Conservation (phyloP, 1,140 invertebrate genomes). For the Trialeurodes vaporariorum region DNA sequence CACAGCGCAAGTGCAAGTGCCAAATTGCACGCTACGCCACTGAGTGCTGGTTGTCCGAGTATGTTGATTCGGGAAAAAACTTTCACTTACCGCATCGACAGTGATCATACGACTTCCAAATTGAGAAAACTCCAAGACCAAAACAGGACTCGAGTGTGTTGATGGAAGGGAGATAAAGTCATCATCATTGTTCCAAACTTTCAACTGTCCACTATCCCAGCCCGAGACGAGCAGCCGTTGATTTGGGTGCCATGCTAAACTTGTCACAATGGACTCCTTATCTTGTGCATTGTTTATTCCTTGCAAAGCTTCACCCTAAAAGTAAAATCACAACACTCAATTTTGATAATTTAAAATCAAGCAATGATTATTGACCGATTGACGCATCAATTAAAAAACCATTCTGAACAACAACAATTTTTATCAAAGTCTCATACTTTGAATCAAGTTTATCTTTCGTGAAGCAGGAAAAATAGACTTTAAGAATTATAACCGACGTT, state of each 20-base stretch:
- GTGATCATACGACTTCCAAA: background rate
- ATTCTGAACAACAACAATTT: too few species aligned
- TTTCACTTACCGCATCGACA: background rate
- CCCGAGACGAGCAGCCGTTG: conserved; percentile 66
- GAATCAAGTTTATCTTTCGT: too few species aligned
- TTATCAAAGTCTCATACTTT: too few species aligned
- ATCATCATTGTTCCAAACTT: conserved; percentile 45
- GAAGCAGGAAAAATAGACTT: too few species aligned
- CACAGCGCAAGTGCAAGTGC: too few species aligned
- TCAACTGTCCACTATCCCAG: conserved; percentile 84
- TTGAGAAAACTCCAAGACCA: background rate
- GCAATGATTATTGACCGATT: too few species aligned
- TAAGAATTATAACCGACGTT: too few species aligned
- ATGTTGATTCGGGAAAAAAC: too few species aligned
- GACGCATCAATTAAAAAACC: too few species aligned
- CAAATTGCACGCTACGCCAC: too few species aligned
- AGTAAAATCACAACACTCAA: background rate
- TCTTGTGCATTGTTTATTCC: background rate
- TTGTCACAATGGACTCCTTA: conserved; percentile 50
- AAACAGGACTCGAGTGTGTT: background rate
- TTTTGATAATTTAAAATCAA: too few species aligned
- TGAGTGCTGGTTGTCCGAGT: too few species aligned
- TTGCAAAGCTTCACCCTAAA: conserved; percentile 6
- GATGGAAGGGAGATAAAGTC: background rate
- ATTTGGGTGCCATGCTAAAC: conserved; percentile 82